Percentiles rank a stretch among this genome's conserved stretches.
phyloP scores from a whole-genome alignment of 2,888 invertebrate species.

The Euspilapteryx auroguttella region DNA sequence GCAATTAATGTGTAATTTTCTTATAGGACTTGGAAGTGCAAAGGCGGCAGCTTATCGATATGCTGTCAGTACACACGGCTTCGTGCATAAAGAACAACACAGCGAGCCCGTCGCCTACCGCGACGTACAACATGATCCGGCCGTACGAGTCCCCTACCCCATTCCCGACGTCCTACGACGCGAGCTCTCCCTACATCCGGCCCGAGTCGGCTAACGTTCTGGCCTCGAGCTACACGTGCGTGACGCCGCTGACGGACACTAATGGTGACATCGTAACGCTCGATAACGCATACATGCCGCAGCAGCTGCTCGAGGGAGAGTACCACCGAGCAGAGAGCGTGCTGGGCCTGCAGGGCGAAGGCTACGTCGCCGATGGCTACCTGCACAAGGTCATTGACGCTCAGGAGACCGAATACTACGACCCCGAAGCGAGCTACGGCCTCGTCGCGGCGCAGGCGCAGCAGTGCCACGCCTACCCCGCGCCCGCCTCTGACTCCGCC shows the following conservation, averaged over 20 bases:
- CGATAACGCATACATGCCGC: conserved; percentile 36
- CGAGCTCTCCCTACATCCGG: conserved; percentile 50
- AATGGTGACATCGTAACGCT: conserved; percentile 40
- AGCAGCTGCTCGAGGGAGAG: conserved; percentile 34
- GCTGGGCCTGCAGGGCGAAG: conserved; percentile 31
- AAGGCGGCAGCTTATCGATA: conserved; percentile 75
- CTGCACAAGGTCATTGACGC: conserved; percentile 58
- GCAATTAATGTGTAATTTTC: too few relatives aligned
- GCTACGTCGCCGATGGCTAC: conserved; percentile 37
- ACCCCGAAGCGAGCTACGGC: conserved; percentile 55
- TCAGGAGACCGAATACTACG: conserved; percentile 49
- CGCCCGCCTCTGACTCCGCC: conserved; percentile 38
- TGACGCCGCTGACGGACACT: conserved; percentile 36
- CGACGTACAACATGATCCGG: conserved; percentile 41
- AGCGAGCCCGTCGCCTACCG: conserved; percentile 35
- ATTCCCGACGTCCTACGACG: conserved; percentile 44
- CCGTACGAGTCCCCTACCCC: conserved; percentile 43
- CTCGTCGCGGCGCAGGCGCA: conserved; percentile 26
- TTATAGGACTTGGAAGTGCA: conserved; percentile 77
- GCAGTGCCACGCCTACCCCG: conserved; percentile 60
- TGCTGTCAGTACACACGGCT: conserved; percentile 74
- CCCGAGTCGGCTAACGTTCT: conserved; percentile 56
- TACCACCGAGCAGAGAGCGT: conserved; percentile 48
- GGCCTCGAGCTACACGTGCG: conserved; percentile 41
- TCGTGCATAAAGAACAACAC: conserved; percentile 64